Base-by-base conservation (phyloP, 2,888 invertebrate species). In the Chorisops tibialis region DNA sequence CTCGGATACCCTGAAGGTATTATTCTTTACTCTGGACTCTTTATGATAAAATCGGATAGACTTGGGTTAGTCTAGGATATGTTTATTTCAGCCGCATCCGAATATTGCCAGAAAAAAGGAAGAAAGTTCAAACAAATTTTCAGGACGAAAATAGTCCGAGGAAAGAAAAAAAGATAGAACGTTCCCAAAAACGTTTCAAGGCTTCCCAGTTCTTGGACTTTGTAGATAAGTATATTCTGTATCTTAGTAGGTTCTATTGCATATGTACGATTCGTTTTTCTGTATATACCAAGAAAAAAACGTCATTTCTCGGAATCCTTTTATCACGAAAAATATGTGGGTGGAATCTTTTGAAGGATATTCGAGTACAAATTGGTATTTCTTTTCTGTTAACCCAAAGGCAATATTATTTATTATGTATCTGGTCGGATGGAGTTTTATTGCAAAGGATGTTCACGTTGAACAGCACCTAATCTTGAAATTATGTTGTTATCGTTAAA, bases 111-210 rank as follows among this genome's bases (percentile, higher is more conserved):
- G 14, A 22, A 12, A 4, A 21, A 19, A 12, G 30, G 11, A 16
- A 18, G 21, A 38, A 39, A 54, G 41, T 54, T 54, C 54, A 54
- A 54, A 54, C 39, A 41, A 54, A 54, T 41, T 54, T 50, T 50
- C 14, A n/a, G 16, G 14, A n/a, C 11, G 7, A 5, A 2, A 49
- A n/a, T 14, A 16, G 37, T 39, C 22, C 5, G 16, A 5, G 7
- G 9, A 7, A 24, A 39, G 22, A 54, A 41, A 54, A n/a, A n/a
- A n/a, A n/a, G n/a, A n/a, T n/a, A n/a, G n/a, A n/a, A 54, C n/a
- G n/a, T 41, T 11, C 22, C 54, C 12, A 50, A 54, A 54, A 54
- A 22, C 39, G 54, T 24, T 54, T 41, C 14, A 39, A 51, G 35
- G 14, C 18, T 45, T 19, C 45, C 45, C 21, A 22, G 21, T 47